Percentiles rank a stretch among this genome's conserved stretches.
These are phyloP conservation scores for Drosophila mauritiana DNA, from an alignment of 1,140 invertebrate species.

Conservation along the genomic window DNA sequence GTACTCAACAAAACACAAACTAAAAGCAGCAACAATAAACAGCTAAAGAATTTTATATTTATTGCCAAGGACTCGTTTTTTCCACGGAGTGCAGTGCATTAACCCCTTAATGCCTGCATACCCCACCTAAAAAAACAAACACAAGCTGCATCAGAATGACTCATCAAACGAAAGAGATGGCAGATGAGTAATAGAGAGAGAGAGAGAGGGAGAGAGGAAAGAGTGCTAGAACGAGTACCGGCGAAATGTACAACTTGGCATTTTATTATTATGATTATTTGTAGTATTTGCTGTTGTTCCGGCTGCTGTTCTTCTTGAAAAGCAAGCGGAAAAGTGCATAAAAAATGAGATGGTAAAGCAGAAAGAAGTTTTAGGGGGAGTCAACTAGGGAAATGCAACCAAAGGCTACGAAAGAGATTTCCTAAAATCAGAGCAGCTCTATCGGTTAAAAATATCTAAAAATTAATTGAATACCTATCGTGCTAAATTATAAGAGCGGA, in stretches of 20 bases:
- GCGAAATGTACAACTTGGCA: constrained; percentile 78
- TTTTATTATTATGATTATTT: constrained; percentile 83
- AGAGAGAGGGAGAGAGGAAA: constrained; percentile 17
- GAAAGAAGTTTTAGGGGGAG: neutral
- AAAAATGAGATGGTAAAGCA: constrained; percentile 42
- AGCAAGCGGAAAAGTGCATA: constrained; percentile 80
- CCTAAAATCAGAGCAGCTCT: constrained; percentile 1
- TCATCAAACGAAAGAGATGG: constrained; percentile 60
- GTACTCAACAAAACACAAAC: constrained; percentile 6
- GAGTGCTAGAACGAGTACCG: constrained; percentile 37
- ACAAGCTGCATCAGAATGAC: constrained; percentile 65
- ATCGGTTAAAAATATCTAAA: no score
- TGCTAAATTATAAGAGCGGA: no score
- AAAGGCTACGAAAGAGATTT: constrained; percentile 27
- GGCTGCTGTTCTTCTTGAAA: constrained; percentile 67
- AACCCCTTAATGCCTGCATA: constrained; percentile 66
- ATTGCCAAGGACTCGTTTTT: constrained; percentile 61
- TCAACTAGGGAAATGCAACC: constrained; percentile 25
- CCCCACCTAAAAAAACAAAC: constrained; percentile 18
- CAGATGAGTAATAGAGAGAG: constrained; percentile 8
- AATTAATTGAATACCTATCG: no score
- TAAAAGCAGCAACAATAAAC: constrained; percentile 57
- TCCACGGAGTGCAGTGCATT: constrained; percentile 65
- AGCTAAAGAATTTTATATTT: constrained; percentile 78
- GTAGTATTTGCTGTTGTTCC: constrained; percentile 73